Base-by-base conservation (phyloP, 2,113 vertebrate species). In the Pomatostomus ruficeps region DNA sequence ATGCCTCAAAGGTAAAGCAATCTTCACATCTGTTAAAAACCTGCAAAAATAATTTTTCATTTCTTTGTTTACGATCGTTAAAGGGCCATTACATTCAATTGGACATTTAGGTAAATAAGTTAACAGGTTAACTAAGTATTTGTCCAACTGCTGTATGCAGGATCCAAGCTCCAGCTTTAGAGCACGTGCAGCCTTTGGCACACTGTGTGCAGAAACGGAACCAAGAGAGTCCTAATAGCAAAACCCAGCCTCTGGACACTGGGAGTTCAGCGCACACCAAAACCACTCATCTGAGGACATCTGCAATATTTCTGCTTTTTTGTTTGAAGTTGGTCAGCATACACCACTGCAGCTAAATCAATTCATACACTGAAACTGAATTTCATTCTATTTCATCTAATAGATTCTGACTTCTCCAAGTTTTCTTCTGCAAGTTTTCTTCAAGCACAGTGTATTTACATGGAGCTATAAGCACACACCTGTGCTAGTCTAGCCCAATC, bases 181-280 rank as follows among this genome's bases (percentile, higher is more conserved):
- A 72, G 14, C 14, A 83, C 22, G 26, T 10, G 45, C 25, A 40
- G 22, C 45, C 28, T n/a, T 58, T 70, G 36, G 36, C 58, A 31
- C 7, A 33, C 29, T 0, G 1, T 10, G 42, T 45, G 25, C 6
- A 11, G 42, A 88, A 91, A 77, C 0, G 0, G 68, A 92, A 36
- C 14, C 1, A 14, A 66, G 51, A 87, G 9, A 35, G 25, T 52
- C 20, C 24, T 3, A 6, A 59, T 9, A 68, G 49, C 1, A 1
- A 52, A 83, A 48, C 6, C 9, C 42, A 31, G 76, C 10, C n/a
- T 38, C 51, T 33, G 51, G 23, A 63, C 3, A 7, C 35, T 3
- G 26, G 12, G 19, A 67, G 20, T 5, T 42, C 79, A 36, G 20
- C 7, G 8, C 1, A 1, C 29, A 36, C 3, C 5, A 4, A 71